Evolutionary conservation across 2,113 vertebrate species (phyloP), one percentile per base, ranked within the genome.

Genomic region (Sapayoa aenigma): DNA sequence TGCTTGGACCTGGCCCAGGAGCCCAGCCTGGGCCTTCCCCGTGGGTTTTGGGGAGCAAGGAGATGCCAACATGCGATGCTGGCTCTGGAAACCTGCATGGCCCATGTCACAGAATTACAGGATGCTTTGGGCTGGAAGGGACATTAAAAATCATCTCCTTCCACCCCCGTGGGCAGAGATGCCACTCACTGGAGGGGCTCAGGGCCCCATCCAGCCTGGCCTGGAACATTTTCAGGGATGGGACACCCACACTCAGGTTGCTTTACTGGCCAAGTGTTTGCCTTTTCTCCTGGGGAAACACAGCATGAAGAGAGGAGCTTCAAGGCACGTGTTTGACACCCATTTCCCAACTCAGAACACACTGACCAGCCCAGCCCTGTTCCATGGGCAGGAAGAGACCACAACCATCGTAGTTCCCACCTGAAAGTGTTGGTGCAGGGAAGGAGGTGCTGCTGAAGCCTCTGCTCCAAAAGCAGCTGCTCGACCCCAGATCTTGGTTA

Each of bases 1-100:
- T 8, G 42, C 44, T 5, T 2, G 58, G 59, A 50, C 21, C 20
- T 5, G 31, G 59, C 28, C 44, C 37, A 7, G 73, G 62, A 62
- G 3, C 67, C 63, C 63, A 8, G 3, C 1, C 0, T 2, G 73
- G 37, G 27, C 44, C 58, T 4, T 37, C 42, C 55, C 78, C 0
- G 0, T 1, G 25, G 17, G 37, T n/a, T 39, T 30, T 12, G 55
- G 39, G 67, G 39, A 42, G n/a, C 24, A 5, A 24, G 84, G 72
- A 47, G 76, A 9, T 50, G 84, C 35, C 82, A 28, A 3, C 0
- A 1, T 0, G 47, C 47, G 17, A 3, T 1, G 65, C 39, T 19
- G 25, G 14, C 46, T 28, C 82, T 19, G 56, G 31, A 35, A 58
- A 68, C 44, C n/a, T 5, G 1, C 5, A 3, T 27, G 17, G 60